Base-by-base conservation (phyloP, 2,797 vertebrate species). In the Sebastes trivittatus region DNA sequence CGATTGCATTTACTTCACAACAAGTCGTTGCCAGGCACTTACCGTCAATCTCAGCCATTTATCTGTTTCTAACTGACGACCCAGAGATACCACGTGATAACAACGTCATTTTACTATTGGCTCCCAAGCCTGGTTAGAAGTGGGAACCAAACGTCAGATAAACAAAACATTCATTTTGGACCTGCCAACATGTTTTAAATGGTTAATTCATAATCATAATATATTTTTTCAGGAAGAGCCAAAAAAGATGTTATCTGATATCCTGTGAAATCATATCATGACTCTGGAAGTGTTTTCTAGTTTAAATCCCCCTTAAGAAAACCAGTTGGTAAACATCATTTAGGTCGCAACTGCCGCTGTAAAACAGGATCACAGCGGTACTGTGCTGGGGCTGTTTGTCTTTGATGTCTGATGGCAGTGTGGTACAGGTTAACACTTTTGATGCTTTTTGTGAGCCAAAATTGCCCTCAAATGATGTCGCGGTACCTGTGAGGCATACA, bases 401-500 rank as follows among this genome's bases (percentile, higher is more conserved):
- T 86, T 46, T 83, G 27, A 80, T 71, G 54, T 66, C 72, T 82
- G 38, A 36, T 46, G 56, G 64, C 71, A 46, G 11, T 66, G 8
- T 23, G 22, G 2, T 71, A 42, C 68, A 66, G 42, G 62, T 82
- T 60, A 64, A 69, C 14, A 27, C 16, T 60, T 74, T 52, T 83
- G 73, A 87, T 75, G 77, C 32, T 36, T 58, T 80, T 59, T 67
- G 14, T 76, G 22, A 46, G 25, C 18, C 4, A 66, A 78, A 71
- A 85, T 75, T 85, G 77, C 72, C 66, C 61, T 59, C 23, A 75
- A 77, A 78, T 87, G 66, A 78, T 80, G 56, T 29, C 56, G 6
- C 56, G 74, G 75, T 79, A 81, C 78, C 72, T 56, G 52, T 14
- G 52, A 71, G 59, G 62, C 25, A 20, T 3, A 60, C 60, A 14